Evolutionary conservation across 2,888 invertebrate species (phyloP), one percentile per base, ranked within the genome.

Genomic region (Pemphredon lugubris): DNA sequence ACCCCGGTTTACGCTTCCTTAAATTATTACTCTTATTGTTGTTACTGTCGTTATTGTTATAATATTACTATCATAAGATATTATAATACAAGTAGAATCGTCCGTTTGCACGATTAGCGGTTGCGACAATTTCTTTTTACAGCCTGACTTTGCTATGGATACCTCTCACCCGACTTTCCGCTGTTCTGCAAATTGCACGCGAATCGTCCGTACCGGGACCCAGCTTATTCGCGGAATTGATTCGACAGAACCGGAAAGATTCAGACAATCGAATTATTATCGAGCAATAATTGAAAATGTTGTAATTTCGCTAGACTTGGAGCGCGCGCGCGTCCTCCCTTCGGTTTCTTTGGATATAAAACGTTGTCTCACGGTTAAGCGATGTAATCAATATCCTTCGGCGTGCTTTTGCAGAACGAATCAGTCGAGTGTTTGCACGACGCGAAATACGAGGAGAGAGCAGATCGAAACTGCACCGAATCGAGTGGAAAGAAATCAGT

Each of bases 81-180:
- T 68, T 83, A 86, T 84, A 63, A 81, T 86, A 86, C 86, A 86
- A 77, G 75, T 81, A 83, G 79, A 84, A 77, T 81, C 75, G 75
- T 77, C 68, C 81, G 77, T 76, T 68, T 44, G 34, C 61, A 63
- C 71, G 68, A 57, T 51, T 64, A 39, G 37, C 64, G 57, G 59
- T 71, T 54, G 67, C 67, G 71, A 70, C 58, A 69, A 66, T 45
- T 70, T 50, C 32, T 67, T 73, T 73, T 64, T 75, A 77, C 76
- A 75, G 75, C 57, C 63, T 58, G 61, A 67, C 55, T 53, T 39
- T 42, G 40, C 30, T 53, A 18, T 51, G 16, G 40, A 23, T 11
- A 20, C n/a, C 30, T 30, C 6, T 1, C 34, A 1, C 23, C 32
- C 11, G 50, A 30, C 50, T 21, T 11, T 14, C 20, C 14, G 26